Evolutionary conservation across 2,113 vertebrate species (phyloP).

Genomic region (Cebidichthys violaceus): DNA sequence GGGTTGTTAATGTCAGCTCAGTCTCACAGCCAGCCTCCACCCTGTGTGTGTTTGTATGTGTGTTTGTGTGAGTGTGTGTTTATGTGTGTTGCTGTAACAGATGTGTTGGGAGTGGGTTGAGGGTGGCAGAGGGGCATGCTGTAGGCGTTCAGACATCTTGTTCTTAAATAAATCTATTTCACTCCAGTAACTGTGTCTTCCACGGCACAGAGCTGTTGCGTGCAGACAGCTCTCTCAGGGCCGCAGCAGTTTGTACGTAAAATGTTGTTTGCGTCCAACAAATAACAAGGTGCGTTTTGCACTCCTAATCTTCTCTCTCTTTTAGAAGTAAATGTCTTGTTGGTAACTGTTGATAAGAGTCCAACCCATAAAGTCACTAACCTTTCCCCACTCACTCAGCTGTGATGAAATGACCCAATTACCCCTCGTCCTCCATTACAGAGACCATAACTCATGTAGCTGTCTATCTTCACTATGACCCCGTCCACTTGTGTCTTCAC

Average conservation of each 20-base stretch:
- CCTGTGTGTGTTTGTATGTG: constrained; percentile 7
- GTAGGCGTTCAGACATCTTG: constrained; percentile 58
- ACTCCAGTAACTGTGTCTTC: constrained; percentile 38
- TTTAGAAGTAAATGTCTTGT: neutral
- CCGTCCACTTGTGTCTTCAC: neutral
- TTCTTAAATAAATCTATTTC: constrained; percentile 68
- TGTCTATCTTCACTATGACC: constrained; percentile 21
- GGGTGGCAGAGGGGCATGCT: constrained; percentile 44
- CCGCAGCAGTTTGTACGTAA: neutral
- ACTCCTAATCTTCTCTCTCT: neutral
- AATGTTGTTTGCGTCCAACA: constrained; percentile 4
- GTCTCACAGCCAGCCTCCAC: constrained; percentile 37
- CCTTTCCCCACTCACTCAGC: constrained; percentile 40
- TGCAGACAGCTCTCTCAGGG: constrained; percentile 23
- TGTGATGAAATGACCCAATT: constrained; percentile 57
- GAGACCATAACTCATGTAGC: constrained; percentile 14
- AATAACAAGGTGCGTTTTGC: neutral
- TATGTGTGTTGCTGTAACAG: constrained; percentile 54
- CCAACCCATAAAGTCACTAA: neutral
- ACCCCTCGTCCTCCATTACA: constrained; percentile 44
- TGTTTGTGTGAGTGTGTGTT: constrained; percentile 5
- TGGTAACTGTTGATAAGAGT: constrained; percentile 7
- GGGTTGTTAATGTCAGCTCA: constrained; percentile 35
- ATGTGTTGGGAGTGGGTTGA: constrained; percentile 65
- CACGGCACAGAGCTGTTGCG: constrained; percentile 38